Percentiles rank a stretch among this genome's conserved stretches.
These are phyloP conservation scores for Bothrops jararaca DNA, from an alignment of 2,113 vertebrate species.

Conservation along the genomic window DNA sequence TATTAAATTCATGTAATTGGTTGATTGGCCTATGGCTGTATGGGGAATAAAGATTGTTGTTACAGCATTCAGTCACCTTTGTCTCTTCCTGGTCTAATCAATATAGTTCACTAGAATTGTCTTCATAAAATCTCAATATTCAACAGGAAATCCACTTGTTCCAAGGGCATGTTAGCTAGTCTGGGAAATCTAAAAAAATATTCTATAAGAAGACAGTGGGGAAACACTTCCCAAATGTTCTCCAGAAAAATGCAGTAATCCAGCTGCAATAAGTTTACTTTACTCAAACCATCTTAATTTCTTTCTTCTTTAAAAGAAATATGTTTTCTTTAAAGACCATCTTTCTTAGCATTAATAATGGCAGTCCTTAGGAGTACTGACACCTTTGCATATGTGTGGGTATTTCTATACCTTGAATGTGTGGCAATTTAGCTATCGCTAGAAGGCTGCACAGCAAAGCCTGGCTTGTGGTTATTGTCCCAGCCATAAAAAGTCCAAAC, in stretches of 20 bases:
- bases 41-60: background rate
- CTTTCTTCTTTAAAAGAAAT: background rate
- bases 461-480: slow-evolving; percentile 64
- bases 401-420: slow-evolving; percentile 68
- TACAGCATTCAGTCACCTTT: background rate
- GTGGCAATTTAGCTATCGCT: slow-evolving; percentile 70
- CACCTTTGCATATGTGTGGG: background rate
- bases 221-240: background rate
- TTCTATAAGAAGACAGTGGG: background rate
- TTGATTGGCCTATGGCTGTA: no score
- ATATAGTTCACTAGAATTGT: background rate
- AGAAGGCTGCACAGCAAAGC: slow-evolving; percentile 67
- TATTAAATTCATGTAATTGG: no score
- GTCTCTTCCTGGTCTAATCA: background rate
- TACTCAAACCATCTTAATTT: background rate
- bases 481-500: slow-evolving; percentile 62
- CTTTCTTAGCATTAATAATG: background rate
- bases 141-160: background rate
- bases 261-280: background rate
- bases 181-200: background rate
- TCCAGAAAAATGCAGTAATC: background rate
- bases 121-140: background rate
- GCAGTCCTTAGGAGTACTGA: background rate
- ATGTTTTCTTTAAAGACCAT: background rate
- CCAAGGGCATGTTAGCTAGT: background rate